These are phyloP conservation scores for Amphiprion ocellaris DNA, from an alignment of 2,113 vertebrate species.

Conservation along the genomic window DNA sequence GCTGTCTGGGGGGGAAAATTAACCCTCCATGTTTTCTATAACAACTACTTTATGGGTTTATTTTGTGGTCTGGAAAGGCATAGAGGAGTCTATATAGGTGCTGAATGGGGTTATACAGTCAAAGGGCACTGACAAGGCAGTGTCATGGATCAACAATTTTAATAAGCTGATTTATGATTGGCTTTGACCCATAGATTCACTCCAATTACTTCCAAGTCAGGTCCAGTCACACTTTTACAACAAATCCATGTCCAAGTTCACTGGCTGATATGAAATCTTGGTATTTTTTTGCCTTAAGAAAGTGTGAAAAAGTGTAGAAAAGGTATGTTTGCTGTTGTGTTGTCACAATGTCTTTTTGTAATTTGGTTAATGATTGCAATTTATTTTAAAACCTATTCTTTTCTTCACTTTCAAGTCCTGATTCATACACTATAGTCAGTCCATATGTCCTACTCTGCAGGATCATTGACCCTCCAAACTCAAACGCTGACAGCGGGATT, in stretches of 20 bases:
- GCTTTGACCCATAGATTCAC: conserved; percentile 49
- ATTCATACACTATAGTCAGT: no score
- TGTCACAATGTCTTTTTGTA: neutral
- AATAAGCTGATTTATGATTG: conserved; percentile 58
- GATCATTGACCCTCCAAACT: no score
- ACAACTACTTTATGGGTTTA: neutral
- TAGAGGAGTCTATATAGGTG: neutral
- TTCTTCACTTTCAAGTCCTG: no score
- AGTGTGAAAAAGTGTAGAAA: no score
- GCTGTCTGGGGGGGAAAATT: neutral
- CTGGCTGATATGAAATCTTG: conserved; percentile 1
- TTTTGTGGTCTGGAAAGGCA: neutral
- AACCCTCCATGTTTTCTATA: neutral
- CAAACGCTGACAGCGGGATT: no score
- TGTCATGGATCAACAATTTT: conserved; percentile 59
- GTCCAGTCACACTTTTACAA: conserved; percentile 39
- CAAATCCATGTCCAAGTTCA: conserved; percentile 44
- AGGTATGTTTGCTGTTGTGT: no score
- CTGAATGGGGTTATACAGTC: conserved; percentile 13
- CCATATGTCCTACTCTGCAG: no score
- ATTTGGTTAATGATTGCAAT: no score
- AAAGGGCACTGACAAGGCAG: conserved; percentile 36
- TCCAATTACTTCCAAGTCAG: conserved; percentile 58
- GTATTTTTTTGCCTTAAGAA: no score
- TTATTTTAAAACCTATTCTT: no score